Conservation (phyloP, 2,888 invertebrate genomes). For the Dicranocentrus wangi region DNA sequence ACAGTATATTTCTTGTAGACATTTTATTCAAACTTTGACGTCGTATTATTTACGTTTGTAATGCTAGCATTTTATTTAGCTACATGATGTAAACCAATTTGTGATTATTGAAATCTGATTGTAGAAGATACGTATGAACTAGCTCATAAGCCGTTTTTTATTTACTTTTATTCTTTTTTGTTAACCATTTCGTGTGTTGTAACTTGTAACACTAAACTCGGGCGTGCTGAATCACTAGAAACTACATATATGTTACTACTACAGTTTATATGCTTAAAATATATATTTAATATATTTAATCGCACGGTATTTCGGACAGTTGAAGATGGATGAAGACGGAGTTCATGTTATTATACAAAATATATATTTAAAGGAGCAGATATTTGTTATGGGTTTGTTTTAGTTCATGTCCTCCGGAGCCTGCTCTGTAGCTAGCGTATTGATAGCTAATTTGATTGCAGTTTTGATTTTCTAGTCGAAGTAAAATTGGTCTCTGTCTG, state of each 20-base stretch:
- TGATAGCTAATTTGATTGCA: constrained; percentile 8
- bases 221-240: background rate
- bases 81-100: background rate
- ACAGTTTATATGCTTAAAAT: background rate
- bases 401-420: background rate
- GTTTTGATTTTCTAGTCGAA: constrained; percentile 47
- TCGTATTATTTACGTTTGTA: background rate
- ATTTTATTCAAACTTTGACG: background rate
- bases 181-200: background rate
- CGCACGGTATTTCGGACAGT: constrained; percentile 23
- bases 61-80: background rate
- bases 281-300: background rate
- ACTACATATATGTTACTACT: background rate
- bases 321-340: background rate
- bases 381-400: background rate
- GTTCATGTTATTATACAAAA: background rate
- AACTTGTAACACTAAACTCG: background rate
- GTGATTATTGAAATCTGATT: background rate
- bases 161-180: background rate
- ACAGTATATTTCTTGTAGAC: too few relatives aligned
- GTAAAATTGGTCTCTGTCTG: constrained; percentile 35
- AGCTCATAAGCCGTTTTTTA: background rate
- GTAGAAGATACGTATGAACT: too few relatives aligned
- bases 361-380: background rate
- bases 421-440: background rate